Base-by-base conservation (phyloP, 1,140 invertebrate species). In the Zophobas morio region DNA sequence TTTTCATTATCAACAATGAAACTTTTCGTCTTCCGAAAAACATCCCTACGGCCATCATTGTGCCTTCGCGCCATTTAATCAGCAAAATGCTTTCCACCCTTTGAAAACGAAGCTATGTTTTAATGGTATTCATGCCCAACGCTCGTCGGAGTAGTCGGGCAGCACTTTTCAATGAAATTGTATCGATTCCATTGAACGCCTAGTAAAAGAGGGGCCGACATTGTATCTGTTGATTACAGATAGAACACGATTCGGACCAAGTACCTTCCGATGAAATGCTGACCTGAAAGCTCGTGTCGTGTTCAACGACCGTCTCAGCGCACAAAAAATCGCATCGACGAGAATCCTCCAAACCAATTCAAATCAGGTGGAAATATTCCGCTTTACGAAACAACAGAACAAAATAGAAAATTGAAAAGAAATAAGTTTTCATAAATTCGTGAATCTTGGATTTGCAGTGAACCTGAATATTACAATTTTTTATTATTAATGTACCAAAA, bases 141-240 rank as follows among this genome's bases (percentile, higher is more conserved):
- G 54, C 66, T 40, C 60, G 71, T 77, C 49, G 70, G 8, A 73
- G 53, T 76, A 66, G 70, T 72, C 51, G 70, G 51, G 70, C 40
- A 49, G 51, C 57, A 40, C 49, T 70, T 76, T 57, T 77, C 53
- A 71, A 77, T 72, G 70, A 71, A 72, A 73, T 77, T 57, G 51
- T 73, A 77, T 77, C 60, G 76, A 77, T 77, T 73, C 53, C 53
- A 77, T 66, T 77, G 76, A 77, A 77, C 51, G 47, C 40, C 76
- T 75, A 77, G 75, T 74, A 76, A 66, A 76, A 76, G 57, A 60
- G 78, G 73, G 78, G 76, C 56, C 60, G 75, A 76, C 75, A 75
- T 80, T 82, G 76, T 81, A 82, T 76, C 78, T 78, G 75, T 80
- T 81, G 80, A 82, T 82, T 82, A 78, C 60, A 79, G 81, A 82